Evolutionary conservation across 2,113 vertebrate species (phyloP), one percentile per base, ranked within the genome.

Genomic region (Triplophysa siluroides): DNA sequence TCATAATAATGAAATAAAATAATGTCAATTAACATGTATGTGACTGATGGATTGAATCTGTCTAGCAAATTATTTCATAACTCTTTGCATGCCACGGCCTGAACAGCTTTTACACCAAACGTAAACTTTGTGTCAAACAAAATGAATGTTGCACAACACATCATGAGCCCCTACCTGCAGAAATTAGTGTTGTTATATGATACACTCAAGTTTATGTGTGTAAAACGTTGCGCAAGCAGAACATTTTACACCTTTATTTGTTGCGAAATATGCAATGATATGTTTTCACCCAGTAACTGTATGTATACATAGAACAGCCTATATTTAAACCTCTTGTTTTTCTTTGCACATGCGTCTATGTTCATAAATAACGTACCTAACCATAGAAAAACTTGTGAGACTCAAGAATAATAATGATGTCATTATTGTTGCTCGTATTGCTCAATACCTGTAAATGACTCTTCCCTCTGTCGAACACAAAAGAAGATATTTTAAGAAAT

Each of bases 251-350:
- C 62, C 54, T 63, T 26, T 65, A 41, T 41, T 11, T 21, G 9
- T 61, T 72, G 7, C 58, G 62, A 19, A 54, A 62, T 23, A 29
- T 9, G 9, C 13, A 18, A 9, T 23, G 13, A 24, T 18, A n/a
- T 23, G 10, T 19, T 79, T 80, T 84, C 88, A 82, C 83, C 77
- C 18, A 86, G n/a, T n/a, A n/a, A n/a, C 81, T 82, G 65, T 16
- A 23, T 73, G 38, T 23, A 43, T 58, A 41, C 47, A 29, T 50
- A 38, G 1, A 13, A 16, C 76, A 54, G 33, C 21, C 23, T 71
- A 54, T 60, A 50, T 50, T 86, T 83, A 87, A 62, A 89, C 84
- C 85, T 85, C 83, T 33, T 69, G 70, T 45, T 23, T 81, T 56
- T 41, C 78, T 50, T 79, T 81, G 71, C 26, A 79, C 50, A 74